Evolutionary conservation across 1,140 invertebrate species (phyloP), one percentile per base, ranked within the genome.

Genomic region (Pogonomyrmex californicus): DNA sequence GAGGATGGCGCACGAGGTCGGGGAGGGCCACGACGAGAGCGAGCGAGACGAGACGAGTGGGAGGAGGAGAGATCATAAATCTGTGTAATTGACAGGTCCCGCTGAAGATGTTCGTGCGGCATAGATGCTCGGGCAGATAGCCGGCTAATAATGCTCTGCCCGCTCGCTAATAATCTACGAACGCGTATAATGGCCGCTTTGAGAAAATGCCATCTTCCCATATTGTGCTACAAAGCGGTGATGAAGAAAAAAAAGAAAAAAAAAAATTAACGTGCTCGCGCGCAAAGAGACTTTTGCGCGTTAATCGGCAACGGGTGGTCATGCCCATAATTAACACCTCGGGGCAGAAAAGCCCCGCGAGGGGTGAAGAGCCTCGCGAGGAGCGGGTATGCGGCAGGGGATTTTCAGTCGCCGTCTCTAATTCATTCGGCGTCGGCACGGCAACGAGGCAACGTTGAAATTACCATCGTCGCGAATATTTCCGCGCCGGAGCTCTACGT

Each of bases 71-170:
- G 60, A 91, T 93, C 92, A 91, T 93, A 93, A 93, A 93, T 93
- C 92, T 92, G 92, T 92, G 91, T 93, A 93, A 93, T 93, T 93
- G 92, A 93, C 92, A 93, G 91, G 87, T 89, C 76, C 85, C 70
- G 89, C 81, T 73, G 88, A 90, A 90, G 81, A 86, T 70, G 88
- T 82, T 90, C 78, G 58, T 87, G 85, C 81, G 71, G 71, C 87
- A 87, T 90, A 91, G 90, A 91, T 88, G 88, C 81, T 75, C 77
- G 87, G 63, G 65, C 68, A 86, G 92, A 92, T 89, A 85, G 76
- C 86, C 76, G 56, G 76, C 88, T 90, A 90, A 90, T 90, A 90
- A 88, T 71, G 88, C 81, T 73, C 76, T 78, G 51, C 54, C 79
- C 6, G 68, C 79, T 17, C 79, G 54, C 79, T 83, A 83, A 12